phyloP scores from a whole-genome alignment of 1,140 invertebrate genomes.

The Lamellibrachia luymesi region DNA sequence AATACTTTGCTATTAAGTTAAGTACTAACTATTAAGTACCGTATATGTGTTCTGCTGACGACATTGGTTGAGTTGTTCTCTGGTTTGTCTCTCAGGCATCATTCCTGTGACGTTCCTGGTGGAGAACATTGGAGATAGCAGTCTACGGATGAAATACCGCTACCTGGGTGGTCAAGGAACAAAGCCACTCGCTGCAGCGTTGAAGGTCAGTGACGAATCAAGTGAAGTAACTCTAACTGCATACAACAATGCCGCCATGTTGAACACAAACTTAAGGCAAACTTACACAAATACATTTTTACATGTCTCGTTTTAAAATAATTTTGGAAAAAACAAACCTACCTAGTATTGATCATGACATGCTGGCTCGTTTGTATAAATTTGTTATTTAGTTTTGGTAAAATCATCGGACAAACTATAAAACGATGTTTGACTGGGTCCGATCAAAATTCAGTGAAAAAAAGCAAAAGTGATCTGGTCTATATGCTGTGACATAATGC shows the following conservation, averaged over 20 bases:
- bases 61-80: too few relatives aligned
- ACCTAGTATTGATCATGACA: too few relatives aligned
- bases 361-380: too few relatives aligned
- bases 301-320: too few relatives aligned
- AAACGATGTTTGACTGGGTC: too few relatives aligned
- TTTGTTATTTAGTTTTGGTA: too few relatives aligned
- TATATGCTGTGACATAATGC: too few relatives aligned
- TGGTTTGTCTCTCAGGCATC: conserved; percentile 31
- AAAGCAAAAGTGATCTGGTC: too few relatives aligned
- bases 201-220: conserved; percentile 37
- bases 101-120: conserved; percentile 43
- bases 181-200: conserved; percentile 43
- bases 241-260: background rate
- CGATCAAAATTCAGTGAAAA: too few relatives aligned
- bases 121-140: conserved; percentile 43
- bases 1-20: too few relatives aligned
- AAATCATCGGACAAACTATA: background rate
- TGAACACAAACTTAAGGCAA: background rate
- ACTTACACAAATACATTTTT: background rate
- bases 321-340: too few relatives aligned
- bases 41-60: background rate
- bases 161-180: conserved; percentile 46
- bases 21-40: too few relatives aligned
- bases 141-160: conserved; percentile 46
- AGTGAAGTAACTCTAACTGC: background rate